Base-by-base conservation (phyloP, 1,140 invertebrate species). In the Holotrichia oblita region DNA sequence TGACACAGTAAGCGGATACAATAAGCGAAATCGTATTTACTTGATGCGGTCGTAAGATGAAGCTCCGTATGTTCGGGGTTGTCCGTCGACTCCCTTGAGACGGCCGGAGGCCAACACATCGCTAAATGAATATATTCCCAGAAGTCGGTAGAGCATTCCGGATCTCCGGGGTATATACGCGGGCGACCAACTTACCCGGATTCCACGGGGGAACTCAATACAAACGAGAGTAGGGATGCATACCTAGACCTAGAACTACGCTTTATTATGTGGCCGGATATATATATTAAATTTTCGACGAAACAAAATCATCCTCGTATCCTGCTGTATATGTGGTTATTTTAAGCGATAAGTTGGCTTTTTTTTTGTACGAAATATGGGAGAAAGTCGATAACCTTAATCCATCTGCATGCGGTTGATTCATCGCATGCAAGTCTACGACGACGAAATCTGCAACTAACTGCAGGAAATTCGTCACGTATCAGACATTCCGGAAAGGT, bases 401-500 rank as follows among this genome's bases (percentile, higher is more conserved):
- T 34, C 27, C 48, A 6, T n/a, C 6, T 17, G 14, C 17, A 55
- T 55, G 17, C 14, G 48, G 48, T n/a, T 55, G 17, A 55, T 55
- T 55, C 48, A 55, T 55, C 17, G 48, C 48, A 55, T 55, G 48
- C 48, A 48, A 6, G 8, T 48, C 12, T 12, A 3, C 44, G 44
- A 48, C 3, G 6, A 55, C 14, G 48, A 55, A 55, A 55, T 55
- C 48, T 55, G 48, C 48, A 55, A 17, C n/a, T 17, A 55, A 55
- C 48, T 55, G 48, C 48, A 17, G 48, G 48, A 55, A 55, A 55
- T 17, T 55, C 48, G n/a, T 55, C 48, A 55, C 48, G 48, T 55
- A 55, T 14, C 48, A 55, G n/a, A 17, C n/a, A 55, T 55, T 55
- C 48, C 14, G n/a, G 44, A 48, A 48, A 12, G 12, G 10, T 4